Evolutionary conservation across 2,888 invertebrate species (phyloP).

Genomic region (Meliscaeva auricollis): DNA sequence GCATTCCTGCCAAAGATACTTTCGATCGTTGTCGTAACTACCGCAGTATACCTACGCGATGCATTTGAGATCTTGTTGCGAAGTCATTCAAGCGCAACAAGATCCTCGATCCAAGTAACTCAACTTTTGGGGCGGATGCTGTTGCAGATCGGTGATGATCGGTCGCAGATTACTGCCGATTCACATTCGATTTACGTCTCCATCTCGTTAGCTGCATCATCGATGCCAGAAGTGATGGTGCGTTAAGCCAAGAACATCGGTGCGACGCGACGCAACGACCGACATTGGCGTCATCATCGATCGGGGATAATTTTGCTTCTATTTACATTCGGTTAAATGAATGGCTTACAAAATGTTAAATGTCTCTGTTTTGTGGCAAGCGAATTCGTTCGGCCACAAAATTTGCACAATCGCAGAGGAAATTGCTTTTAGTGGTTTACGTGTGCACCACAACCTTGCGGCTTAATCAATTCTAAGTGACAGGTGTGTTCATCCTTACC

Average conservation of each 20-base stretch:
- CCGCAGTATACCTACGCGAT: not conserved
- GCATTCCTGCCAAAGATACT: constrained; percentile 56
- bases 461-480: constrained; percentile 67
- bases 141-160: constrained; percentile 68
- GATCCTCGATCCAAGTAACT: constrained; percentile 61
- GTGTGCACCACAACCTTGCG: constrained; percentile 48
- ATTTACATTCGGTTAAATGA: constrained; percentile 73
- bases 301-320: constrained; percentile 59
- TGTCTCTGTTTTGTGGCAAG: constrained; percentile 54
- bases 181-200: constrained; percentile 73
- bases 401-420: constrained; percentile 76
- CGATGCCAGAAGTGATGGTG: constrained; percentile 53
- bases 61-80: constrained; percentile 56
- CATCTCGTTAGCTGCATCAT: constrained; percentile 67
- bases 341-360: constrained; percentile 74
- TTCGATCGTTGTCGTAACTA: constrained; percentile 52
- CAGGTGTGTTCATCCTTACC: constrained; percentile 62
- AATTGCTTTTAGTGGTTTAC: constrained; percentile 76
- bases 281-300: constrained; percentile 8
- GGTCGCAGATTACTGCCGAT: constrained; percentile 61
- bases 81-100: constrained; percentile 68
- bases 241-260: constrained; percentile 43
- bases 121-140: constrained; percentile 72
- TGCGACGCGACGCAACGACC: not conserved
- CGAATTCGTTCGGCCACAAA: constrained; percentile 69